These are phyloP conservation scores for Heliconius erato DNA, from an alignment of 2,888 invertebrate genomes.

Conservation along the genomic window DNA sequence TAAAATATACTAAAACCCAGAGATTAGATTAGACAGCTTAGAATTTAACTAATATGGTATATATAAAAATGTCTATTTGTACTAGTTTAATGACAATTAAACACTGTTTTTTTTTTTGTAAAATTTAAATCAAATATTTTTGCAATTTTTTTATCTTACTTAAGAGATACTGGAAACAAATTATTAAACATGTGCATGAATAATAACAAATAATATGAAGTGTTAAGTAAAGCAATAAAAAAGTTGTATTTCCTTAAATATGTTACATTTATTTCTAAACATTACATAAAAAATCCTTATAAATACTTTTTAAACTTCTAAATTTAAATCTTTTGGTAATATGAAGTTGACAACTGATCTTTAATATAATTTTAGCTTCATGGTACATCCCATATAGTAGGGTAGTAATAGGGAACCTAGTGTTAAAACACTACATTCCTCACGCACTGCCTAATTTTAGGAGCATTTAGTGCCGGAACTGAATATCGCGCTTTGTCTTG, in stretches of 20 bases:
- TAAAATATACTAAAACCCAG: background rate
- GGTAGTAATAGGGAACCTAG: no score
- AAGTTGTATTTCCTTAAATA: constrained; percentile 45
- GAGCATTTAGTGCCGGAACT: background rate
- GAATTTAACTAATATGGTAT: background rate
- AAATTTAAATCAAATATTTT: background rate
- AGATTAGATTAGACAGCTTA: background rate
- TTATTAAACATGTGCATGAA: background rate
- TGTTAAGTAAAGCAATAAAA: constrained; percentile 41
- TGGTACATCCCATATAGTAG: background rate
- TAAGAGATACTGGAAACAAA: background rate
- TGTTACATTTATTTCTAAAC: constrained; percentile 67
- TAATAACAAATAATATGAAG: background rate
- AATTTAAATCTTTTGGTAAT: constrained; percentile 26
- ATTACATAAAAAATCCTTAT: constrained; percentile 68
- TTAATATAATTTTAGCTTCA: background rate
- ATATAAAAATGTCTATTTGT: background rate
- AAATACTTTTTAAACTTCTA: constrained; percentile 24
- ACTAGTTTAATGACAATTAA: background rate
- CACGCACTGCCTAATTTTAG: no score
- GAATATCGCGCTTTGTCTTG: background rate
- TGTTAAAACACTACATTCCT: no score
- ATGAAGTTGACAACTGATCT: background rate
- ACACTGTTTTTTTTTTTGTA: background rate
- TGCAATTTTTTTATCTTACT: background rate